These are phyloP conservation scores for Penaeus indicus DNA, from an alignment of 1,140 invertebrate species.

Conservation along the genomic window DNA sequence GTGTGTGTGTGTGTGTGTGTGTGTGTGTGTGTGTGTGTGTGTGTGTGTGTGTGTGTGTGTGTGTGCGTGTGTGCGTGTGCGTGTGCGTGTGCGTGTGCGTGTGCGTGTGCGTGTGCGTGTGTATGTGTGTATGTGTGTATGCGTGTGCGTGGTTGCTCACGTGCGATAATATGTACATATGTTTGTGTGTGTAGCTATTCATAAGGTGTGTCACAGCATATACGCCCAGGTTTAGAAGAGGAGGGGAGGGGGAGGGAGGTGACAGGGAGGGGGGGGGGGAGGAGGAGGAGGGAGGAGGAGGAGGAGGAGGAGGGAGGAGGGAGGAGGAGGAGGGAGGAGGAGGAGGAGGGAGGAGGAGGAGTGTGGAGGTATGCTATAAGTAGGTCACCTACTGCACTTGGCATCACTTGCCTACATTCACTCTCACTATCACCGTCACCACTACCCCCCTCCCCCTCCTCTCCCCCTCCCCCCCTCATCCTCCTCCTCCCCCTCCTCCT, in stretches of 20 bases:
- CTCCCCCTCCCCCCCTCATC: neutral
- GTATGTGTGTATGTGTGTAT: too few species aligned
- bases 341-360: neutral
- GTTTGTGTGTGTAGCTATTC: too few species aligned
- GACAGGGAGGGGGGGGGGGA: neutral
- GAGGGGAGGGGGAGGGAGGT: neutral
- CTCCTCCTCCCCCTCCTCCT: slow-evolving; percentile 22
- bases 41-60: neutral
- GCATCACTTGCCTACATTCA: slow-evolving; percentile 38
- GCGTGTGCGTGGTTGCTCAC: too few species aligned
- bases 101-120: too few species aligned
- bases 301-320: neutral
- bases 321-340: neutral
- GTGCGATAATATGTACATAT: too few species aligned
- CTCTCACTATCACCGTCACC: neutral
- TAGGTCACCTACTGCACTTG: slow-evolving; percentile 40
- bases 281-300: neutral
- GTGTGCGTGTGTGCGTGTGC: neutral
- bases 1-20: neutral
- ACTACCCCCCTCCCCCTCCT: neutral
- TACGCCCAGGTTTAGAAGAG: too few species aligned
- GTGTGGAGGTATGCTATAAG: neutral
- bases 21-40: neutral
- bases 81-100: neutral
- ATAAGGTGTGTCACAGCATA: too few species aligned